Evolutionary conservation across 2,888 invertebrate genomes (phyloP).

Genomic region (Gandaritis pyraliata): DNA sequence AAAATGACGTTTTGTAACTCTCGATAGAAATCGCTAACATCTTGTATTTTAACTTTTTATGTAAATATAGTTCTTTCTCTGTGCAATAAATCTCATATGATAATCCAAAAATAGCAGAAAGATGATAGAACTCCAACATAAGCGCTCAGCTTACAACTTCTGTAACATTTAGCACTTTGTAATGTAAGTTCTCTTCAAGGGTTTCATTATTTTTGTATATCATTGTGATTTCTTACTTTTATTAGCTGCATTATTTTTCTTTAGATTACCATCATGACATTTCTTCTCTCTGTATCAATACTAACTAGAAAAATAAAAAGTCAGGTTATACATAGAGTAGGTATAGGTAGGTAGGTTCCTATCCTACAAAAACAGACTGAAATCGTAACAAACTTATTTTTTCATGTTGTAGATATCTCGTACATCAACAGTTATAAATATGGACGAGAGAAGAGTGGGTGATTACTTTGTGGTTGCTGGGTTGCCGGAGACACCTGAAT

Average conservation of each 20-base stretch:
- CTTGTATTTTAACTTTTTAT: slow-evolving; percentile 18
- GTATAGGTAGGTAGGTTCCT: too few species aligned
- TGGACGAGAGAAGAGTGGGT: slow-evolving; percentile 95
- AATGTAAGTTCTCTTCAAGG: slow-evolving; percentile 68
- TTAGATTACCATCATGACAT: background rate
- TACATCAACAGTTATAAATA: slow-evolving; percentile 61
- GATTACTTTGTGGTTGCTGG: slow-evolving; percentile 99
- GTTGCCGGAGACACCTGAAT: slow-evolving; percentile 91
- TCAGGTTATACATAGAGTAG: slow-evolving; percentile 29
- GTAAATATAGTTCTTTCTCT: slow-evolving; percentile 22
- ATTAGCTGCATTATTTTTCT: slow-evolving; percentile 3
- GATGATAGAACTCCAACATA: slow-evolving; percentile 50
- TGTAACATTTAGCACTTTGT: slow-evolving; percentile 43
- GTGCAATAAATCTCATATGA: slow-evolving; percentile 47
- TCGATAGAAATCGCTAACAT: slow-evolving; percentile 48
- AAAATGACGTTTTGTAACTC: slow-evolving; percentile 59
- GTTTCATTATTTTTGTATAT: slow-evolving; percentile 60
- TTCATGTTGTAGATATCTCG: slow-evolving; percentile 47
- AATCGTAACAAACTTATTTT: slow-evolving; percentile 31
- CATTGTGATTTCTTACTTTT: slow-evolving; percentile 28
- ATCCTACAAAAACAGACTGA: slow-evolving; percentile 3
- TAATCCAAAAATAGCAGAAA: slow-evolving; percentile 36
- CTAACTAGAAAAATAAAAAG: background rate
- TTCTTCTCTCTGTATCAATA: background rate
- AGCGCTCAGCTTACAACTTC: slow-evolving; percentile 45